These are phyloP conservation scores for Drosophila kokeensis DNA, from an alignment of 2,888 invertebrate species.

Conservation along the genomic window DNA sequence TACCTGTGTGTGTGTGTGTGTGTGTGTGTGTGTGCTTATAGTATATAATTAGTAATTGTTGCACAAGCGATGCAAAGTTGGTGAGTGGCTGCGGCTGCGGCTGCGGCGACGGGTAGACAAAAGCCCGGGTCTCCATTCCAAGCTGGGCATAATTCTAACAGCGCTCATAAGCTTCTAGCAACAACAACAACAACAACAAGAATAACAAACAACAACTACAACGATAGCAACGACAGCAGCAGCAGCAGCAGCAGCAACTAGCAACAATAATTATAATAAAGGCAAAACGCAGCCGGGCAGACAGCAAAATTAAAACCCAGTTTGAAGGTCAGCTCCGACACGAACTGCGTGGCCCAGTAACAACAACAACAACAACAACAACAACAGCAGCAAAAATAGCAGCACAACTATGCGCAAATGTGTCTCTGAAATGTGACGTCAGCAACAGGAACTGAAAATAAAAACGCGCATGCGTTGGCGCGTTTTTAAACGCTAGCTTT, in stretches of 20 bases:
- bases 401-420: conserved; percentile 57
- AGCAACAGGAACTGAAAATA: conserved; percentile 74
- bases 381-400: conserved; percentile 1
- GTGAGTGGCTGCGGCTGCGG: conserved; percentile 29
- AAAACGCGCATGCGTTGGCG: conserved; percentile 70
- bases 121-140: conserved; percentile 40
- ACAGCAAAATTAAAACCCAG: conserved; percentile 77
- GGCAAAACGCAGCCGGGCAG: conserved; percentile 62
- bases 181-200: conserved; percentile 25
- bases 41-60: conserved; percentile 83
- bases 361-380: conserved; percentile 45
- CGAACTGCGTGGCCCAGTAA: conserved; percentile 76
- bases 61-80: conserved; percentile 75
- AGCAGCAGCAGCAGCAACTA: background rate
- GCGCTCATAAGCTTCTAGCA: conserved; percentile 43
- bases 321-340: conserved; percentile 79
- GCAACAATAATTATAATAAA: conserved; percentile 29
- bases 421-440: conserved; percentile 62
- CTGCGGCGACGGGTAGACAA: conserved; percentile 9
- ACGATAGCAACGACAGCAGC: conserved; percentile 15
- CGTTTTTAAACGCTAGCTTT: conserved; percentile 45
- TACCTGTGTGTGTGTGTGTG: background rate
- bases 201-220: conserved; percentile 17
- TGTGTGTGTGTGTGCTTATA: conserved; percentile 38
- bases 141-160: conserved; percentile 55